These are phyloP conservation scores for Lasioglossum morio DNA, from an alignment of 2,888 invertebrate species.

Conservation along the genomic window DNA sequence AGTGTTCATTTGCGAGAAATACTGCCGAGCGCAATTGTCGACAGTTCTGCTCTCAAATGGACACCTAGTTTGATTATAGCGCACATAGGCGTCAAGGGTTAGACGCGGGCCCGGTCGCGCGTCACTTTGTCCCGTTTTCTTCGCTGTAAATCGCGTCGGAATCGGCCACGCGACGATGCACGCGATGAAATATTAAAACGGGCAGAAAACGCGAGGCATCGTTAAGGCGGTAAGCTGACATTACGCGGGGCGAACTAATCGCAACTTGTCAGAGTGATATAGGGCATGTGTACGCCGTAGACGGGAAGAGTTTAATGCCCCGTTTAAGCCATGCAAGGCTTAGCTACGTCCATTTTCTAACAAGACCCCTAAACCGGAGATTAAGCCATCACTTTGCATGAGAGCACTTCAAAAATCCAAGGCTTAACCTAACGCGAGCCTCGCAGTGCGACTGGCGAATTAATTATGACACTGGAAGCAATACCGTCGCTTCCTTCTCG, in stretches of 20 bases:
- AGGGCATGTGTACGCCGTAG: slow-evolving; percentile 57
- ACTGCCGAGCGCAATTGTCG: not conserved
- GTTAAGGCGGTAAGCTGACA: slow-evolving; percentile 45
- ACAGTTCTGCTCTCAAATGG: not conserved
- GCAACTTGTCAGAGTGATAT: slow-evolving; percentile 66
- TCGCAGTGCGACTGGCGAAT: slow-evolving; percentile 71
- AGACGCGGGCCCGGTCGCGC: not conserved
- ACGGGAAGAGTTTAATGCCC: slow-evolving; percentile 72
- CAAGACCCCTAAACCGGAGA: slow-evolving; percentile 76
- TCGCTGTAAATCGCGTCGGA: not conserved
- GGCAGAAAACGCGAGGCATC: slow-evolving; percentile 35
- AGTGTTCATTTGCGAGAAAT: not conserved
- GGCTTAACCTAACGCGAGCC: slow-evolving; percentile 70
- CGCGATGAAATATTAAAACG: slow-evolving; percentile 46
- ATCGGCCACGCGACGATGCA: slow-evolving; percentile 37
- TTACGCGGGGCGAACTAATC: slow-evolving; percentile 53
- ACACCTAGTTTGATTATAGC: not conserved
- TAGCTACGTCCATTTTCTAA: slow-evolving; percentile 76
- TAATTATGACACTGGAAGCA: slow-evolving; percentile 77
- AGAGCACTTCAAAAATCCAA: slow-evolving; percentile 78
- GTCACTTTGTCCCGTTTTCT: not conserved
- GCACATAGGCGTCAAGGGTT: too few species aligned
- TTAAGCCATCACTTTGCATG: slow-evolving; percentile 81
- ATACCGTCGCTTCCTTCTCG: slow-evolving; percentile 43
- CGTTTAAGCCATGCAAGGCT: slow-evolving; percentile 74